Conservation (phyloP, 2,888 invertebrate genomes). For the Thera britannica region DNA sequence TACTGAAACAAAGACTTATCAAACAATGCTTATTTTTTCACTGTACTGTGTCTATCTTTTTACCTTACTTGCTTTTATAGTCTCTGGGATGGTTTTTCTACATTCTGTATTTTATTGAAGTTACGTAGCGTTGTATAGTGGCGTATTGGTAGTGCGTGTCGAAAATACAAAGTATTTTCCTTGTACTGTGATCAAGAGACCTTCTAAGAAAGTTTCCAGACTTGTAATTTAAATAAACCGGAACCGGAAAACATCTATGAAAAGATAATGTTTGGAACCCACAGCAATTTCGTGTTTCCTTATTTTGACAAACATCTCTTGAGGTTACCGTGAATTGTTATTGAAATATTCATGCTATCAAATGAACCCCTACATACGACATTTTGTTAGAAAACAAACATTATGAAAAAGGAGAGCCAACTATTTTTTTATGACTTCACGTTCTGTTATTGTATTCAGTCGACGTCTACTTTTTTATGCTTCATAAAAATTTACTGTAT, state of each 20-base stretch:
- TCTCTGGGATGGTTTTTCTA: neutral
- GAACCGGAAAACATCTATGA: constrained; percentile 12
- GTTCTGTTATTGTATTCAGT: constrained; percentile 53
- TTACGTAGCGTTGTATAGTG: neutral
- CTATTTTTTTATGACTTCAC: constrained; percentile 52
- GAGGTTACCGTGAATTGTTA: constrained; percentile 21
- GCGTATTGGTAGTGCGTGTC: neutral
- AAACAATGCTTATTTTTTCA: too few species aligned
- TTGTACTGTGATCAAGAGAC: neutral
- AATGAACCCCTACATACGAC: constrained; percentile 36
- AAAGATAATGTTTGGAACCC: constrained; percentile 11
- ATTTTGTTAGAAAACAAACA: constrained; percentile 43
- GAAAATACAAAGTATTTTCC: neutral
- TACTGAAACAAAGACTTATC: too few species aligned
- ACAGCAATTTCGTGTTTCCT: constrained; percentile 18
- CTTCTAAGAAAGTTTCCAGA: neutral
- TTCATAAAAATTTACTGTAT: constrained; percentile 60
- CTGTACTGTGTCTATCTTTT: too few species aligned
- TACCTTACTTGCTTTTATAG: neutral
- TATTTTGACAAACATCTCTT: constrained; percentile 30
- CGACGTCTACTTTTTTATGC: constrained; percentile 55
- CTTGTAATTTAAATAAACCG: constrained; percentile 21
- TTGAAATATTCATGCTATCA: constrained; percentile 34
- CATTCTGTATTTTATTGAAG: neutral
- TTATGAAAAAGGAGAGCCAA: constrained; percentile 43